Evolutionary conservation across 2,113 vertebrate species (phyloP).

Genomic region (Speoplatyrhinus poulsoni): DNA sequence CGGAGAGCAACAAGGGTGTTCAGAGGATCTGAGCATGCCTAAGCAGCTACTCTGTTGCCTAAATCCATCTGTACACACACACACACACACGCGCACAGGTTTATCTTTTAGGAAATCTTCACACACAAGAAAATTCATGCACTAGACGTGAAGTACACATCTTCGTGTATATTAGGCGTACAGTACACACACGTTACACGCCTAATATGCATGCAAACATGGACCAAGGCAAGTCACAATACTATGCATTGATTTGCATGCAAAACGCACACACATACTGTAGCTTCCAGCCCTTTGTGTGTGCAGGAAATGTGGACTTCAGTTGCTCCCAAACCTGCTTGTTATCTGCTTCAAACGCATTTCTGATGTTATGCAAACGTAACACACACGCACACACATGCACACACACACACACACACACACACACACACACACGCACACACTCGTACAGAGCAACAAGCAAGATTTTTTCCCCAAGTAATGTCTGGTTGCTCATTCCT

Average conservation of each 20-base stretch:
- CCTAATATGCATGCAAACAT: background rate
- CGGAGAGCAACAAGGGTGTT: slow-evolving; percentile 17
- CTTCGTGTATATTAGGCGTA: no score
- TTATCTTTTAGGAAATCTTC: background rate
- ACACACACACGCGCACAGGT: background rate
- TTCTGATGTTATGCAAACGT: slow-evolving; percentile 50
- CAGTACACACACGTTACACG: background rate
- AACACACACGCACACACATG: slow-evolving; percentile 1
- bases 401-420: slow-evolving; percentile 14
- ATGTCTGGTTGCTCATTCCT: slow-evolving; percentile 32
- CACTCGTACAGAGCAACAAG: slow-evolving; percentile 33
- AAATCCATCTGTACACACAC: background rate
- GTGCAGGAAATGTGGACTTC: background rate
- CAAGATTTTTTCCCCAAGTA: slow-evolving; percentile 29
- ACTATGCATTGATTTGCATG: background rate
- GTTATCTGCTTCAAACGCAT: slow-evolving; percentile 39
- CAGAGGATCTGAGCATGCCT: slow-evolving; percentile 47
- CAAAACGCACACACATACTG: background rate
- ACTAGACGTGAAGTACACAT: background rate
- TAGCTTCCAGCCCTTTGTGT: background rate
- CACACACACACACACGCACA: background rate
- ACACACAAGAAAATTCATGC: slow-evolving; percentile 18
- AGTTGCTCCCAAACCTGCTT: slow-evolving; percentile 17
- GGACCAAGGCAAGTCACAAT: background rate
- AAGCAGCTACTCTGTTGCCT: slow-evolving; percentile 52